Conservation (phyloP, 2,888 invertebrate species). For the Eupeodes luniger region DNA sequence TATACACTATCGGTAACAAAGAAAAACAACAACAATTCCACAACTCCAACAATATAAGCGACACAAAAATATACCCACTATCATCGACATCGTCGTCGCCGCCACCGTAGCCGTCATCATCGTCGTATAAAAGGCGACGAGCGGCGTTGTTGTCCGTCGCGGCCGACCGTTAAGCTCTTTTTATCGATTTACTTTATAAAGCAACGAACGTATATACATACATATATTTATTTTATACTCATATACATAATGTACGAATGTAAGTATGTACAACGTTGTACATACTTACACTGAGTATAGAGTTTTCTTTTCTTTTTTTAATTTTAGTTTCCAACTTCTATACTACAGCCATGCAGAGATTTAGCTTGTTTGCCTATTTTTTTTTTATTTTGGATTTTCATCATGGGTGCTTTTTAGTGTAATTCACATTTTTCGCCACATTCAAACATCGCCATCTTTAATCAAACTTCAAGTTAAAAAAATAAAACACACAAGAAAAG, state of each 20-base stretch:
- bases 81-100: constrained; percentile 49
- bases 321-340: constrained; percentile 45
- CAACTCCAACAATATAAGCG: constrained; percentile 23
- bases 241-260: neutral
- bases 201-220: constrained; percentile 31
- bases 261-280: neutral
- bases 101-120: constrained; percentile 1
- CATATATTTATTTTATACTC: neutral
- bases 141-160: constrained; percentile 70
- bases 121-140: constrained; percentile 66
- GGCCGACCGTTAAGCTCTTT: constrained; percentile 74
- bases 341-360: constrained; percentile 25
- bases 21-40: constrained; percentile 32
- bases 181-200: constrained; percentile 72
- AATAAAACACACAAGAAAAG: constrained; percentile 45
- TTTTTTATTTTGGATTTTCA: constrained; percentile 48
- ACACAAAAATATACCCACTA: constrained; percentile 57
- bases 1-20: constrained; percentile 22
- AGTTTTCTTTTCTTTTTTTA: constrained; percentile 39
- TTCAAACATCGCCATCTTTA: constrained; percentile 65
- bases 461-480: constrained; percentile 39
- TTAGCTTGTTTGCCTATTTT: constrained; percentile 57
- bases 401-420: constrained; percentile 64
- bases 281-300: neutral
- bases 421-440: constrained; percentile 59